Evolutionary conservation across 1,140 invertebrate species (phyloP).

Genomic region (Phenacoccus solenopsis): DNA sequence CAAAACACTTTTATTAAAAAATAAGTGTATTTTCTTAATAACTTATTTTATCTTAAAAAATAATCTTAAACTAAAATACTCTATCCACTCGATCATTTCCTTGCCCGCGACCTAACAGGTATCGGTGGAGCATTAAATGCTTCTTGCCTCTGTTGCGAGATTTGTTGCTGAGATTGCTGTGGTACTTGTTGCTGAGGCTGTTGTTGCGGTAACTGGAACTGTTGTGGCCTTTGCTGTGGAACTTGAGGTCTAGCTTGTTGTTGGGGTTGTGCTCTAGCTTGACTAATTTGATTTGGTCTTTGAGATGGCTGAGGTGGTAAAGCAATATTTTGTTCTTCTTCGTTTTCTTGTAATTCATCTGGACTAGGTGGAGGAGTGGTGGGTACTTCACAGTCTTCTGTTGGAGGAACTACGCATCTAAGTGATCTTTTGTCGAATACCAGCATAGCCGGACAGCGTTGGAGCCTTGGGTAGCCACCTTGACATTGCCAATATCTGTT

Average conservation of each 20-base stretch:
- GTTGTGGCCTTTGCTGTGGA: constrained; percentile 33
- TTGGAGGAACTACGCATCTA: constrained; percentile 74
- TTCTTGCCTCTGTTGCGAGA: constrained; percentile 19
- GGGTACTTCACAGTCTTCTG: constrained; percentile 72
- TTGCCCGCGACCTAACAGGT: not conserved
- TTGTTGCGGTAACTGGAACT: constrained; percentile 23
- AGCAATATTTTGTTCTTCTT: constrained; percentile 24
- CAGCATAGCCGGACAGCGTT: constrained; percentile 77
- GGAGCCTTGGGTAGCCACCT: constrained; percentile 77
- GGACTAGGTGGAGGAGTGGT: constrained; percentile 54
- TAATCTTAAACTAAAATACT: not conserved
- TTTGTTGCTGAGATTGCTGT: constrained; percentile 22
- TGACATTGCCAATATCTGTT: constrained; percentile 89
- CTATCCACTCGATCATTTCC: not conserved
- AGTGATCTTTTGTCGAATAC: constrained; percentile 73
- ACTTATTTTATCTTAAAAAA: not conserved
- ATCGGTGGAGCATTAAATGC: not conserved
- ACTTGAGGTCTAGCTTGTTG: constrained; percentile 27
- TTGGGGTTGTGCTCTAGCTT: constrained; percentile 32
- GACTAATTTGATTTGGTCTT: constrained; percentile 23
- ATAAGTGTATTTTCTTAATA: constrained; percentile 4
- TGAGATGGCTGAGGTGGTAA: constrained; percentile 21
- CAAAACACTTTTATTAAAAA: too few species aligned
- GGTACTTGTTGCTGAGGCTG: constrained; percentile 21
- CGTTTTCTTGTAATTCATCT: constrained; percentile 32